phyloP scores from a whole-genome alignment of 2,888 invertebrate genomes.

The Drosophila sordidula region DNA sequence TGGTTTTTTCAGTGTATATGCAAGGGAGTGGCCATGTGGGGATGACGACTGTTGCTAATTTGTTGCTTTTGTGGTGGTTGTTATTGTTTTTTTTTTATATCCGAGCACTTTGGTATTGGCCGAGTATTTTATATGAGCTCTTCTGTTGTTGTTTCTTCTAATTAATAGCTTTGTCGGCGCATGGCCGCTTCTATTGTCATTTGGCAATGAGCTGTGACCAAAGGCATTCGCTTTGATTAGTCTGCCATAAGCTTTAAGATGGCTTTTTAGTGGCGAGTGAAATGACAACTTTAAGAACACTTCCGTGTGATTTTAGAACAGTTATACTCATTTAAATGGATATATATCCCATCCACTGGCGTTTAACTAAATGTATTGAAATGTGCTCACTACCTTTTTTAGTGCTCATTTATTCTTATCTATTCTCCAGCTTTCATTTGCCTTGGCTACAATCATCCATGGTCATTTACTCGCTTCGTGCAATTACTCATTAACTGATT shows the following conservation, averaged over 20 bases:
- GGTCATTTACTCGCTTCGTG: no score
- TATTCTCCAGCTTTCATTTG: neutral
- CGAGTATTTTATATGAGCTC: constrained; percentile 41
- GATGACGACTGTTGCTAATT: constrained; percentile 68
- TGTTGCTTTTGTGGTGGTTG: constrained; percentile 60
- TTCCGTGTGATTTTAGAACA: neutral
- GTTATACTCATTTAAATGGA: neutral
- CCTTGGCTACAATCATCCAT: neutral
- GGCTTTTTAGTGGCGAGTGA: neutral
- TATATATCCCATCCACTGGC: neutral
- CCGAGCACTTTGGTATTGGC: constrained; percentile 37
- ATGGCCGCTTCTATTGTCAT: constrained; percentile 58
- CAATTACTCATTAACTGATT: no score
- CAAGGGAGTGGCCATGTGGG: constrained; percentile 19
- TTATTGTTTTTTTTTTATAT: constrained; percentile 22
- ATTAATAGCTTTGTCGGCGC: constrained; percentile 62
- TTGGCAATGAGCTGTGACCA: constrained; percentile 58
- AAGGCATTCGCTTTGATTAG: constrained; percentile 69
- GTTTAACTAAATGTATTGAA: neutral
- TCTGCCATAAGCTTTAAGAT: constrained; percentile 25
- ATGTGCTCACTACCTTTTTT: no score
- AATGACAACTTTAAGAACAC: constrained; percentile 6
- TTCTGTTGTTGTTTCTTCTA: constrained; percentile 41
- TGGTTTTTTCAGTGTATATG: constrained; percentile 3
- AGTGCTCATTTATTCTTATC: neutral